phyloP scores from a whole-genome alignment of 2,888 invertebrate genomes.

The Phaonia tiefii region DNA sequence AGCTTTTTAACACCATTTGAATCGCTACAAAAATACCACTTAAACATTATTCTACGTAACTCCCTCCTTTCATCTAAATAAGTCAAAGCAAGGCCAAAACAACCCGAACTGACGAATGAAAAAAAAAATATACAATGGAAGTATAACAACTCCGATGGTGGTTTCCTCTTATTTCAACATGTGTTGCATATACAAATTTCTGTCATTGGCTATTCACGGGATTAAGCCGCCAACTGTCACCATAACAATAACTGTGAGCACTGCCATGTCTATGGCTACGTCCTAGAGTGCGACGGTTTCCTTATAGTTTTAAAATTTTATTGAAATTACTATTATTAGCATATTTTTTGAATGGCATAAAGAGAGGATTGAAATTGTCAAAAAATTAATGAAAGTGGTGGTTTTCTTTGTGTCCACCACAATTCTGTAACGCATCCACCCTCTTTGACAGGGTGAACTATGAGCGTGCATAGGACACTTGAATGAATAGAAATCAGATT shows the following conservation, averaged over 20 bases:
- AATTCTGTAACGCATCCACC: constrained; percentile 41
- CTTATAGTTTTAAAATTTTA: constrained; percentile 61
- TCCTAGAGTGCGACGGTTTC: background rate
- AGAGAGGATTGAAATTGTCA: background rate
- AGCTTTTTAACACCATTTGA: constrained; percentile 42
- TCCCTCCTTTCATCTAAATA: constrained; percentile 18
- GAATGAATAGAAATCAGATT: constrained; percentile 48
- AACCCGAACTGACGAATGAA: constrained; percentile 38
- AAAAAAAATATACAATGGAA: constrained; percentile 26
- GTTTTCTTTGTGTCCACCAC: constrained; percentile 41
- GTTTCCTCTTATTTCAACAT: constrained; percentile 47
- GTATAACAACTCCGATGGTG: constrained; percentile 27
- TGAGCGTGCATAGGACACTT: background rate
- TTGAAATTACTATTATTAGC: constrained; percentile 60
- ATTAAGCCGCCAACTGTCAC: constrained; percentile 65
- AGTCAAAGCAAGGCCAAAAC: constrained; percentile 38
- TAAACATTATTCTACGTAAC: constrained; percentile 9
- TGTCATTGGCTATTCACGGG: constrained; percentile 50
- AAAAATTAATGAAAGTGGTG: constrained; percentile 55
- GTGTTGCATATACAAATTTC: constrained; percentile 46
- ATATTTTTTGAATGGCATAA: constrained; percentile 58
- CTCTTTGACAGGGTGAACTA: constrained; percentile 14
- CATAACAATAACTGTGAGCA: constrained; percentile 40
- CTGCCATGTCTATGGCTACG: too few species aligned
- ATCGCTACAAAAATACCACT: background rate